Conservation (phyloP, 2,888 invertebrate genomes). For the Erebia palarica region DNA sequence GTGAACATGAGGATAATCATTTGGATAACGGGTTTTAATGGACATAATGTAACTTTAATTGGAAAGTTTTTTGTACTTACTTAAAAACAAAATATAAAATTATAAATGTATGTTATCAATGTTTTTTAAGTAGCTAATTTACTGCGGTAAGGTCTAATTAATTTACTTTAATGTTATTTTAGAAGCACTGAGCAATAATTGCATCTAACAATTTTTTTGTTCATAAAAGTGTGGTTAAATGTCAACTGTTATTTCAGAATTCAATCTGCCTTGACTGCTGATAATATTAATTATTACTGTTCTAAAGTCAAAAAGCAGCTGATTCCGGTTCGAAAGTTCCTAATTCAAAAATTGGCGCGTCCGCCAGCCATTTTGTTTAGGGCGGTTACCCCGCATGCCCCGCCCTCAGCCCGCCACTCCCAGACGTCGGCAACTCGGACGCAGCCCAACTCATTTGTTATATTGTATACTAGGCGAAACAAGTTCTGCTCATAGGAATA, state of each 20-base stretch:
- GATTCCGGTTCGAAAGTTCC: slow-evolving; percentile 37
- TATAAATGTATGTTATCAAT: background rate
- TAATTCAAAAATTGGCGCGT: slow-evolving; percentile 83
- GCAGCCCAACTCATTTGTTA: slow-evolving; percentile 81
- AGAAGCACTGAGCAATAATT: too few species aligned
- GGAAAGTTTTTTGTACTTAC: background rate
- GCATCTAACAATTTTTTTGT: too few species aligned
- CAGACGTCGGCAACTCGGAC: slow-evolving; percentile 73
- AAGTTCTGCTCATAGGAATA: slow-evolving; percentile 50
- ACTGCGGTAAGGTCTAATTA: too few species aligned
- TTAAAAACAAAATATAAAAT: background rate
- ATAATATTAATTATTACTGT: background rate
- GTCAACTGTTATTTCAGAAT: background rate
- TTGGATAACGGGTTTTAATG: slow-evolving; percentile 12
- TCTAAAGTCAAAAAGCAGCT: slow-evolving; percentile 13
- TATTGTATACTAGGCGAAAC: slow-evolving; percentile 67
- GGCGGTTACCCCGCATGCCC: slow-evolving; percentile 79
- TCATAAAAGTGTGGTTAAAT: too few species aligned
- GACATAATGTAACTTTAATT: slow-evolving; percentile 5
- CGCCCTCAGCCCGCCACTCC: slow-evolving; percentile 79
- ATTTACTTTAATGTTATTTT: too few species aligned
- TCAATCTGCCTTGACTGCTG: background rate
- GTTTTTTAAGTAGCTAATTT: background rate
- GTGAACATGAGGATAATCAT: slow-evolving; percentile 24
- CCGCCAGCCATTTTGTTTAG: slow-evolving; percentile 83